phyloP scores from a whole-genome alignment of 2,113 vertebrate species.

The Paramisgurnus dabryanus region DNA sequence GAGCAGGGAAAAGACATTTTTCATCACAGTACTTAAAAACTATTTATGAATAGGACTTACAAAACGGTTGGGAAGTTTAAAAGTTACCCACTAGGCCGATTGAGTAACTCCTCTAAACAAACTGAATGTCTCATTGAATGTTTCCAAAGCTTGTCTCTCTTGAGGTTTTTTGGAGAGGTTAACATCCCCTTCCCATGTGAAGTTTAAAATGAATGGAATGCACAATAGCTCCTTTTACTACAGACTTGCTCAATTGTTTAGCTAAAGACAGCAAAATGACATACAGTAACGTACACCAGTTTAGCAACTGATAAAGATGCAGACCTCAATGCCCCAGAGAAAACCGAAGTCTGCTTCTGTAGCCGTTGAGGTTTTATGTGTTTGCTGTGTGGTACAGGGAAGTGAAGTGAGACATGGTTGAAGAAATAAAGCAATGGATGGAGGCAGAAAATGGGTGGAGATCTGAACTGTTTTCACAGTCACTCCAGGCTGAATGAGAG shows the following conservation, averaged over 20 bases:
- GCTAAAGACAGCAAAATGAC: too few relatives aligned
- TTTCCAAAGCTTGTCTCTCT: too few relatives aligned
- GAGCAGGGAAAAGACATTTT: background rate
- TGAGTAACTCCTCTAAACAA: conserved; percentile 3
- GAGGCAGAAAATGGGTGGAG: conserved; percentile 32
- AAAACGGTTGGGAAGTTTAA: background rate
- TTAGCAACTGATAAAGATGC: too few relatives aligned
- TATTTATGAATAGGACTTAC: background rate
- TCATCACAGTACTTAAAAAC: background rate
- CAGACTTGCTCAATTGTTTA: background rate
- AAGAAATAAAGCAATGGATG: conserved; percentile 41
- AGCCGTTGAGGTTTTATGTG: background rate
- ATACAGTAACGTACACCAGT: too few relatives aligned
- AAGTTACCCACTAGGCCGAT: background rate
- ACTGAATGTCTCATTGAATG: background rate
- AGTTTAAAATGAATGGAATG: conserved; percentile 2
- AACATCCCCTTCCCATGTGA: background rate
- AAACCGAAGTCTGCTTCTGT: conserved; percentile 10
- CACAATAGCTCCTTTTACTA: background rate
- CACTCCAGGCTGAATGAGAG: conserved; percentile 49
- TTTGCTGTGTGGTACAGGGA: background rate
- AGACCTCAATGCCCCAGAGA: background rate
- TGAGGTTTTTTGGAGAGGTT: background rate
- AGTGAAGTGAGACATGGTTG: background rate
- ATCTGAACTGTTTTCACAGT: conserved; percentile 34